phyloP scores from a whole-genome alignment of 1,140 invertebrate species.

The Andricus grossulariae region DNA sequence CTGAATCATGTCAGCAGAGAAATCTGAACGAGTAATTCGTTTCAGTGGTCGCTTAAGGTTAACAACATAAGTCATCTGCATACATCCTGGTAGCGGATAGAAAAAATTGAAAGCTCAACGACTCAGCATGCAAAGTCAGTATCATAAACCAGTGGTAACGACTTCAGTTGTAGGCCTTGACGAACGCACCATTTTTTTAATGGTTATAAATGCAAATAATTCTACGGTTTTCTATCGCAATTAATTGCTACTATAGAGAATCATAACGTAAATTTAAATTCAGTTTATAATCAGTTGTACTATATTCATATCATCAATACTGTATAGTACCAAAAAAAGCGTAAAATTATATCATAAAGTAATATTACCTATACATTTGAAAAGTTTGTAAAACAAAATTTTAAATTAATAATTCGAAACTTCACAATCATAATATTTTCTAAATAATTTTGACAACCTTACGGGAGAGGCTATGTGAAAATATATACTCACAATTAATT shows the following conservation, averaged over 20 bases:
- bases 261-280: background rate
- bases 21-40: background rate
- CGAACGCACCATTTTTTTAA: background rate
- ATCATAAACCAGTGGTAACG: background rate
- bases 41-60: slow-evolving; percentile 3
- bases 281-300: no score
- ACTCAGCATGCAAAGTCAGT: background rate
- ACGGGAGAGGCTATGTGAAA: no score
- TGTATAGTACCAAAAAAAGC: no score
- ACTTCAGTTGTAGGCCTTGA: background rate
- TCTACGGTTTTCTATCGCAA: background rate
- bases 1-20: background rate
- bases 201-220: background rate
- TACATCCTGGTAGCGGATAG: slow-evolving; percentile 16
- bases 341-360: no score
- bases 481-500: no score
- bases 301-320: no score
- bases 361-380: no score
- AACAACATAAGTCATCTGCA: slow-evolving; percentile 20
- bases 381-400: no score
- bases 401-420: no score
- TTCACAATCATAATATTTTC: no score
- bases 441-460: no score
- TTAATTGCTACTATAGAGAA: background rate
- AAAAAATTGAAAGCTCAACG: slow-evolving; percentile 1